These are phyloP conservation scores for Deilephila elpenor DNA, from an alignment of 2,888 invertebrate species.

Conservation along the genomic window DNA sequence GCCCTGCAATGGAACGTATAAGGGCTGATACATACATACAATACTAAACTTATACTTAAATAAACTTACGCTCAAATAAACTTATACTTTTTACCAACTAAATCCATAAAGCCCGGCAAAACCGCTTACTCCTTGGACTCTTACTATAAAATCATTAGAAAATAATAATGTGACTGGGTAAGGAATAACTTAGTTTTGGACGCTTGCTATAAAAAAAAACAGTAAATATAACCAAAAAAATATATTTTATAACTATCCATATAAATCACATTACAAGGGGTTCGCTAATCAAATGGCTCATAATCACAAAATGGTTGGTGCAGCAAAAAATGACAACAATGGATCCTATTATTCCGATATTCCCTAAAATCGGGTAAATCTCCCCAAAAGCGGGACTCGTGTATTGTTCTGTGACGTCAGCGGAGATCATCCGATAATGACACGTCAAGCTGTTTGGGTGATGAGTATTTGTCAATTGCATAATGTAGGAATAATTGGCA, in stretches of 20 bases:
- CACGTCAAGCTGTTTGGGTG: constrained; percentile 49
- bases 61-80: too few relatives aligned
- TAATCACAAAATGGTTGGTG: constrained; percentile 43
- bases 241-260: neutral
- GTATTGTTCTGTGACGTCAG: constrained; percentile 48
- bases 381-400: constrained; percentile 36
- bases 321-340: constrained; percentile 48
- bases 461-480: constrained; percentile 52
- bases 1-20: too few relatives aligned
- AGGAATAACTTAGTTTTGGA: too few relatives aligned
- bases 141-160: too few relatives aligned
- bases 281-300: constrained; percentile 27
- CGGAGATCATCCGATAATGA: constrained; percentile 61
- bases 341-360: constrained; percentile 44
- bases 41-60: too few relatives aligned
- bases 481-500: constrained; percentile 41
- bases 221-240: neutral
- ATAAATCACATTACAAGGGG: constrained; percentile 2
- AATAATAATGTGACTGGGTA: too few relatives aligned
- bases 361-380: constrained; percentile 57
- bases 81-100: too few relatives aligned
- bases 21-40: too few relatives aligned
- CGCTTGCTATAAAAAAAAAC: too few relatives aligned
- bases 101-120: too few relatives aligned
- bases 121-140: too few relatives aligned